phyloP scores from a whole-genome alignment of 2,797 vertebrate genomes.

The Eleutherodactylus coqui region DNA sequence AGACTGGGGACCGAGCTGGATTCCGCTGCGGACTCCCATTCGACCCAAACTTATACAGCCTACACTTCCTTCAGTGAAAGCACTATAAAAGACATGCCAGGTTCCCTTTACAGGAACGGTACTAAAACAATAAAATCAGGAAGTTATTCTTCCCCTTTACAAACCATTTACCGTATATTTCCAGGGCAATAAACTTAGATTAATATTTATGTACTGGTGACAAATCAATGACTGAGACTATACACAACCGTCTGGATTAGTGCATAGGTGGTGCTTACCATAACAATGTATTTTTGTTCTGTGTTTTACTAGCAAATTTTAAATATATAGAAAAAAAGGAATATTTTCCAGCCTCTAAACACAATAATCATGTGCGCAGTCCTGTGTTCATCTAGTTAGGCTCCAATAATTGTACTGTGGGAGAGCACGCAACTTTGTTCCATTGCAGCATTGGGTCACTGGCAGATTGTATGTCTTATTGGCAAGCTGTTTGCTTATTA shows the following conservation, averaged over 20 bases:
- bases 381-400: conserved; percentile 19
- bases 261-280: conserved; percentile 6
- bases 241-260: not conserved
- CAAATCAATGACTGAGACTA: conserved; percentile 27
- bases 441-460: conserved; percentile 19
- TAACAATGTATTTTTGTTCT: not conserved
- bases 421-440: not conserved
- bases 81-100: too few relatives aligned
- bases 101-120: too few relatives aligned
- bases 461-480: conserved; percentile 33
- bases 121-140: conserved; percentile 32
- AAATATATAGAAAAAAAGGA: not conserved
- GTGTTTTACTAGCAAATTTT: not conserved
- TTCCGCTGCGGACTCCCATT: too few relatives aligned
- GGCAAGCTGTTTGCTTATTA: conserved; percentile 44
- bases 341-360: not conserved
- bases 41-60: too few relatives aligned
- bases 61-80: too few relatives aligned
- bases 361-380: not conserved
- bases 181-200: conserved; percentile 45
- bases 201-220: conserved; percentile 41
- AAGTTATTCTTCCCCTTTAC: conserved; percentile 20
- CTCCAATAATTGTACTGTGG: conserved; percentile 17
- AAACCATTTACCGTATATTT: conserved; percentile 47
- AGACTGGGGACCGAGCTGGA: too few relatives aligned